Evolutionary conservation across 1,140 invertebrate species (phyloP), one percentile per base, ranked within the genome.

Genomic region (Mycetomoellerius zeteki): DNA sequence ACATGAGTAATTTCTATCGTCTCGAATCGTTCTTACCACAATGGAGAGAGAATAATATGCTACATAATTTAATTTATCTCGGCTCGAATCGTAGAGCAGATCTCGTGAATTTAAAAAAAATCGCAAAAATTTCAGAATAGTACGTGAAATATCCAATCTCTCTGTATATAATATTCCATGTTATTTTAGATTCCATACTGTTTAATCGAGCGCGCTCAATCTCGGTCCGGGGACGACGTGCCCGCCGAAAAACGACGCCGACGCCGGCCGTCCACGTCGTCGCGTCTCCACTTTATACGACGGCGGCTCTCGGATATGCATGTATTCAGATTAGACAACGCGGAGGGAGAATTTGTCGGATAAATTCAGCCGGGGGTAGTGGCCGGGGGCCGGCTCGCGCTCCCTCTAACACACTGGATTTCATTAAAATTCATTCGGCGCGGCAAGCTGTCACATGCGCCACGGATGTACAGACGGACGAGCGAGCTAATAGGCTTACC

Each of bases 401-500:
- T 73, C 62, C 54, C 88, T 64, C 89, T 89, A 90, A 89, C 89
- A 89, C 86, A 85, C 88, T 76, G 78, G 78, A 90, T 89, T 90
- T 90, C 89, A 90, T 90, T 90, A 90, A 90, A 90, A 90, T 90
- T 89, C 89, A 90, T 90, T 90, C 89, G 82, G 88, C 78, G 77
- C 73, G 75, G 85, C 88, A 89, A 90, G 89, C 88, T 90, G 89
- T 89, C 86, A 89, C 88, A 87, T 78, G 85, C 82, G 73, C 58
- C 69, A 65, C 67, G 85, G 76, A 89, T 81, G 87, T 85, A 73
- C 69, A 69, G 54, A 56, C 47, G 64, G 56, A 72, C 67, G 76
- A 72, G 84, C 65, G 60, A 54, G 86, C 82, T 89, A 89, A 89
- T 89, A 89, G 88, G 87, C 69, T 81, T 89, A 89, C 62, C 72